Base-by-base conservation (phyloP, 2,888 invertebrate species). In the Scaeva pyrastri region DNA sequence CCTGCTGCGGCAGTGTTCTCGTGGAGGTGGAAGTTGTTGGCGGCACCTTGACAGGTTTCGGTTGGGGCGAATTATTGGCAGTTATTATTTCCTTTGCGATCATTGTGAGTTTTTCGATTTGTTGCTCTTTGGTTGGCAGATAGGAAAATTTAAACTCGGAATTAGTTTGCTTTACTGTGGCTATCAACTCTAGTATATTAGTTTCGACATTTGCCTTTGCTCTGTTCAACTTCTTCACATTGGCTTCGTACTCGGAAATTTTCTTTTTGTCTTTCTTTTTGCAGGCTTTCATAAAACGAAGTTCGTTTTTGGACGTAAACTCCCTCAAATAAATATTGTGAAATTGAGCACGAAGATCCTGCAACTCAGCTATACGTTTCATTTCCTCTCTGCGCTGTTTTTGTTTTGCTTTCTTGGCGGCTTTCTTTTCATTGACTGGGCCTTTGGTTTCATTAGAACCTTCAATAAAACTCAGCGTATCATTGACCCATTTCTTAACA, bases 341-440 rank as follows among this genome's bases (percentile, higher is more conserved):
- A 73, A 92, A 93, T 78, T 92, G 91, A 48, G 90, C 87, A 19
- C 91, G 91, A 43, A 91, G 81, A 77, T 91, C 91, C 23, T 92
- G 90, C 7, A 93, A 87, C 74, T 93, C 92, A 41, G 89, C 89
- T 10, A 93, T 90, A 23, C 91, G 91, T 66, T 92, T 92, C 52
- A 90, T 90, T 88, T 92, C 93, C 64, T 92, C 91, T 78, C 91
- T 92, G 70, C 92, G 92, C 87, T 91, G 91, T 88, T 91, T 92
- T 75, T 93, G 93, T 68, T 92, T 92, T 0, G 92, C 92, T 75
- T 92, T 93, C 56, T 93, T 93, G 5, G 92, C 93, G 0, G 92
- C 92, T 76, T 93, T 93, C 79, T 93, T 93, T 4, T 91, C 91
- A 85, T 91, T 92, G 5, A 89, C 74, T 3, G 91, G 90, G 10